Percentiles rank a stretch among this genome's conserved stretches.
phyloP scores from a whole-genome alignment of 1,140 invertebrate genomes.

The Teleogryllus occipitalis region DNA sequence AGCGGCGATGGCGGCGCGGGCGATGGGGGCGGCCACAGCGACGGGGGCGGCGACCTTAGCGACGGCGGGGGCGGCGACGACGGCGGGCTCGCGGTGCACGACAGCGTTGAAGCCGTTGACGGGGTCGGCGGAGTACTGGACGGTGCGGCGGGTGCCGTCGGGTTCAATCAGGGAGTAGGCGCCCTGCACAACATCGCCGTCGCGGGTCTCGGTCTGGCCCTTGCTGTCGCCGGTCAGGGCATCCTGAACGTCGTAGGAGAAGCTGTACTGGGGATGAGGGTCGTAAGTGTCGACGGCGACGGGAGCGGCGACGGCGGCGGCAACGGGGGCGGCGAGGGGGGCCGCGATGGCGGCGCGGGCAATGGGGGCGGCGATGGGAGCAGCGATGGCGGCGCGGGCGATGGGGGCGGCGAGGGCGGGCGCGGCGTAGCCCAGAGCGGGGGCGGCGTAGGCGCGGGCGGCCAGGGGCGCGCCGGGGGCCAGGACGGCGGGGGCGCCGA shows the following conservation, averaged over 20 bases:
- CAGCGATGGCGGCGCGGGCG: not conserved
- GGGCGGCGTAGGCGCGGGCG: slow-evolving; percentile 8
- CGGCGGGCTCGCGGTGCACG: slow-evolving; percentile 37
- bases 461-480: slow-evolving; percentile 24
- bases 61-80: slow-evolving; percentile 38
- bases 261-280: slow-evolving; percentile 20
- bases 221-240: slow-evolving; percentile 30
- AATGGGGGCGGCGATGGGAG: not conserved
- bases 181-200: slow-evolving; percentile 25
- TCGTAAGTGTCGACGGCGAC: slow-evolving; percentile 23
- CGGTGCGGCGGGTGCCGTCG: slow-evolving; percentile 26
- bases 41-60: slow-evolving; percentile 27
- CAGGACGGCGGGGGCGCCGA: slow-evolving; percentile 27
- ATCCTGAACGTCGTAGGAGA: slow-evolving; percentile 25
- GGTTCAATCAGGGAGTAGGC: slow-evolving; percentile 25
- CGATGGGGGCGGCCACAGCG: slow-evolving; percentile 18
- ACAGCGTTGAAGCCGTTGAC: slow-evolving; percentile 28
- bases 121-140: slow-evolving; percentile 29
- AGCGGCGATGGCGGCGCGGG: not conserved
- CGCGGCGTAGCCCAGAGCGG: not conserved
- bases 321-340: slow-evolving; percentile 18
- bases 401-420: not conserved
- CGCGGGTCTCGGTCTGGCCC: slow-evolving; percentile 21
- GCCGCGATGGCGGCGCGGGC: not conserved
- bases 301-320: slow-evolving; percentile 25